Percentiles rank a stretch among this genome's conserved stretches.
phyloP scores from a whole-genome alignment of 2,888 invertebrate species.

The Lymantria dispar region DNA sequence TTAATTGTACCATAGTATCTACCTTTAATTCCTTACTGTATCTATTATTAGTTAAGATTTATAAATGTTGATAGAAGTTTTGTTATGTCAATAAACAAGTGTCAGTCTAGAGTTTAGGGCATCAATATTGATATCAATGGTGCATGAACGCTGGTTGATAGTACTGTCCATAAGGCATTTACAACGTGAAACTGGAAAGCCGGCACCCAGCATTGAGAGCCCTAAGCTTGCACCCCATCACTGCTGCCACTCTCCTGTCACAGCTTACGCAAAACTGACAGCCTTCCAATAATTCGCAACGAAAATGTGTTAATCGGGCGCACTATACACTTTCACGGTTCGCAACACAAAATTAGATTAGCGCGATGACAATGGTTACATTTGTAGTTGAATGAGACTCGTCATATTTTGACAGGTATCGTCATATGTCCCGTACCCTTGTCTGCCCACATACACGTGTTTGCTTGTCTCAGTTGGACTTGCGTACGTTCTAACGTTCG shows the following conservation, averaged over 20 bases:
- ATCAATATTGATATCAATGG: slow-evolving; percentile 1
- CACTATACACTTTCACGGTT: slow-evolving; percentile 71
- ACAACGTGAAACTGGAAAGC: slow-evolving; percentile 9
- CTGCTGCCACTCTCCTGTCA: slow-evolving; percentile 79
- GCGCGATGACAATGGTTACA: slow-evolving; percentile 74
- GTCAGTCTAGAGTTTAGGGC: not conserved
- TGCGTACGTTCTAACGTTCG: slow-evolving; percentile 44
- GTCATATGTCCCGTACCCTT: slow-evolving; percentile 64
- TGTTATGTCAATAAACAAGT: not conserved
- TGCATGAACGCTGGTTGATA: not conserved
- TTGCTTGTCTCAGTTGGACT: slow-evolving; percentile 56
- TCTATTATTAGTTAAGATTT: not conserved
- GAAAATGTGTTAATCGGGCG: slow-evolving; percentile 79
- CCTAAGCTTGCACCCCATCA: slow-evolving; percentile 60
- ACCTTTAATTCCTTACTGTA: no score
- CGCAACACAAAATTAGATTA: slow-evolving; percentile 77
- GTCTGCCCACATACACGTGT: slow-evolving; percentile 80
- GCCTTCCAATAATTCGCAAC: slow-evolving; percentile 78
- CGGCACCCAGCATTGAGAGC: slow-evolving; percentile 27
- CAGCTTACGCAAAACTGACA: slow-evolving; percentile 81
- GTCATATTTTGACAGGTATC: slow-evolving; percentile 82
- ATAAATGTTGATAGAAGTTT: not conserved
- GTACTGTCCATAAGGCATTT: not conserved
- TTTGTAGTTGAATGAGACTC: slow-evolving; percentile 74
- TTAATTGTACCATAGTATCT: no score